Evolutionary conservation across 1,140 invertebrate genomes (phyloP), one percentile per base, ranked within the genome.

Genomic region (Protaetia brevitarsis): DNA sequence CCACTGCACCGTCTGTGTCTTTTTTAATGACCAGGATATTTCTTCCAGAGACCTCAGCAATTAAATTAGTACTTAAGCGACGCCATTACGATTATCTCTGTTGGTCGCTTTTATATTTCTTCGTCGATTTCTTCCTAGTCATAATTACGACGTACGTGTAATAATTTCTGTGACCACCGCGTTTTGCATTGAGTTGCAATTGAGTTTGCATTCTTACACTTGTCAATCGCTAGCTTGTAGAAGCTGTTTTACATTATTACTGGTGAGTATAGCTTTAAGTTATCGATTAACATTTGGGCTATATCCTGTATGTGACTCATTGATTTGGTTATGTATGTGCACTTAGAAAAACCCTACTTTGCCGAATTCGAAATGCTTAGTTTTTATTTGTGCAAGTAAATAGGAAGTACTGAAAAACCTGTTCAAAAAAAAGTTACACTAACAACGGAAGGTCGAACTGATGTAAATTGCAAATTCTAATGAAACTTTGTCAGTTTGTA

Each of bases 11-110:
- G 26, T 23, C 19, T 51, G 41, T 51, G 41, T 51, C 41, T 51
- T 51, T 51, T 51, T 51, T 51, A 51, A 51, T 51, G 41, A 51
- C 19, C 41, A 51, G 41, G 41, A 51, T 51, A 51, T 51, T 51
- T 51, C 41, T 51, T 51, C 41, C 41, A 51, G 13, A 51, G 41
- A 23, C 41, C 41, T 6, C 6, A 8, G 41, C 41, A 51, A 51
- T 51, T 51, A 51, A 51, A 51, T 51, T 51, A 51, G 41, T 51
- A 51, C 41, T 51, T 51, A 51, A 51, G 41, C 13, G 41, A 51
- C 41, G 41, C 41, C 41, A 51, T 51, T 51, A 51, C 41, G 41
- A 51, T 51, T 51, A 51, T 51, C 41, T 51, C 41, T 19, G 26
- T 23, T 26, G 11, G 19, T 51, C 41, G 19, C 8, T 51, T 51